Conservation (phyloP, 2,113 vertebrate species). For the Desmodus rotundus region DNA sequence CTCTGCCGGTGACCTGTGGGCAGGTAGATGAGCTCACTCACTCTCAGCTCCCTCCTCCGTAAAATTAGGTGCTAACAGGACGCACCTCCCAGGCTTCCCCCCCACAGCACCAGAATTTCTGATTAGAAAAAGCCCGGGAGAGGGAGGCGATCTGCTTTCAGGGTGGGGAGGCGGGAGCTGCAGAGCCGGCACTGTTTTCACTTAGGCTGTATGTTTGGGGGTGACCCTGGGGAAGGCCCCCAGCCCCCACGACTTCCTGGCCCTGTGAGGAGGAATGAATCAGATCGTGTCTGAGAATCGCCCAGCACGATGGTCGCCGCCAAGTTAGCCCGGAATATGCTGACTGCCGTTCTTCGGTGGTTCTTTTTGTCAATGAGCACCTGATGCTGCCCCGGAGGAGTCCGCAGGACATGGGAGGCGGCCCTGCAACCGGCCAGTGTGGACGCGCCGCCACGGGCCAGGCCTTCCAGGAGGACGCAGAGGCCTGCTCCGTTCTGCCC, state of each 20-base stretch:
- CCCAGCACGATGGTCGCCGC: not conserved
- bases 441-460: not conserved
- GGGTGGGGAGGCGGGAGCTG: not conserved
- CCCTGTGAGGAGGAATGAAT: not conserved
- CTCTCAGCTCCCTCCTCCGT: not conserved
- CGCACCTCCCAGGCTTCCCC: not conserved
- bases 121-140: not conserved
- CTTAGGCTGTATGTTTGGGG: not conserved
- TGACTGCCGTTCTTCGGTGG: not conserved
- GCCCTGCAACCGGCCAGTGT: too few species aligned
- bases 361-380: not conserved
- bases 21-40: not conserved
- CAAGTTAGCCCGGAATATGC: not conserved
- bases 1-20: not conserved
- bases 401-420: not conserved
- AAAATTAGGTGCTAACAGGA: not conserved
- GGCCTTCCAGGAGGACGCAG: not conserved
- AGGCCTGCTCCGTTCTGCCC: not conserved
- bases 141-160: not conserved
- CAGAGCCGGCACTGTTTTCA: not conserved
- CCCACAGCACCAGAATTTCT: not conserved
- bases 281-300: fast-evolving
- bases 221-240: not conserved
- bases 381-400: not conserved
- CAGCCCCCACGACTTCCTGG: not conserved